Percentiles rank a stretch among this genome's conserved stretches.
Evolutionary conservation across 2,113 vertebrate species (phyloP).

Genomic region (Machaerirhynchus nigripectus): DNA sequence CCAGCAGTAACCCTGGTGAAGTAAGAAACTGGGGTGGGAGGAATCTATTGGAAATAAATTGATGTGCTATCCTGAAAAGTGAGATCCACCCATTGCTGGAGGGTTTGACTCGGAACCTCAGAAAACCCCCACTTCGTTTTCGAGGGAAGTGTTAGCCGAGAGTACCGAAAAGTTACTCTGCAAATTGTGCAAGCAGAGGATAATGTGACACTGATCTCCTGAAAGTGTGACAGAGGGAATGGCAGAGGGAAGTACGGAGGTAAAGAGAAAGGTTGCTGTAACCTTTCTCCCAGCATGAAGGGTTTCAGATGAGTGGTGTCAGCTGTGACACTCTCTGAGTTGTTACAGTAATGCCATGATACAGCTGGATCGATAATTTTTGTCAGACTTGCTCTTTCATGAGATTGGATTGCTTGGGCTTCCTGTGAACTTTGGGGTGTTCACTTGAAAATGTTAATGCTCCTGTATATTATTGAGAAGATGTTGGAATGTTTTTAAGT

Average conservation of each 20-base stretch:
- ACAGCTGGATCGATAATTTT: neutral
- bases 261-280: neutral
- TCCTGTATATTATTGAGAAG: neutral
- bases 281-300: neutral
- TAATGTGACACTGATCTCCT: neutral
- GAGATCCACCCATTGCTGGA: neutral
- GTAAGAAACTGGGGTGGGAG: neutral
- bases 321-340: neutral
- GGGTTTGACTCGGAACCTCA: neutral
- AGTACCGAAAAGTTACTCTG: neutral
- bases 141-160: neutral
- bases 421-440: neutral
- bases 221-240: neutral
- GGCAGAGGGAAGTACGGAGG: neutral
- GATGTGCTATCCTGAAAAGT: neutral
- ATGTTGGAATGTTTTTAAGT: neutral
- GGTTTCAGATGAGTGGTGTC: neutral
- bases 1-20: neutral
- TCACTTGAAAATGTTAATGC: neutral
- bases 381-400: neutral
- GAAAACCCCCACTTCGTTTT: neutral
- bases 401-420: neutral
- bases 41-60: neutral
- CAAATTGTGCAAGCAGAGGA: neutral
- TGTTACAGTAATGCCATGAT: neutral